Evolutionary conservation across 2,797 vertebrate species (phyloP), one percentile per base, ranked within the genome.

Genomic region (Labeo calbasu): DNA sequence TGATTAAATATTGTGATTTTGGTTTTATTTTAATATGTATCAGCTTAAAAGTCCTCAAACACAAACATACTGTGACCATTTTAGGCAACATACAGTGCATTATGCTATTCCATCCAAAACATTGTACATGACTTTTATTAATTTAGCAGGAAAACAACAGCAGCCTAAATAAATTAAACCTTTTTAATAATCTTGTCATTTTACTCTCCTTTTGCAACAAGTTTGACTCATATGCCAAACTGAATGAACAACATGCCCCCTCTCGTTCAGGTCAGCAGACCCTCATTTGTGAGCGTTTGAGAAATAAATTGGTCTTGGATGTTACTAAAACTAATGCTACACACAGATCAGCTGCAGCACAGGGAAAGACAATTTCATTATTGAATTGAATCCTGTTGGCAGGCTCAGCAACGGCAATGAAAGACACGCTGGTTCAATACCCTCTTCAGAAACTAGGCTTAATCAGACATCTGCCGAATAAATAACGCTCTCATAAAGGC

Each of bases 391-490:
- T 43, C 12, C 21, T 70, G 82, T 82, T 86, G 81, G 59, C 79
- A 84, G 46, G 21, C 75, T 69, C 63, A 15, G 50, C 72, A 11
- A 28, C 82, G n/a, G 65, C 23, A 63, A 72, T 77, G 66, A 86
- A 75, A 71, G 55, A 78, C 59, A 50, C 32, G 19, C 61, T 53
- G 75, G 76, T 82, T 86, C 83, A 86, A 85, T 85, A 85, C 63
- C 75, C 61, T 79, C 65, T 69, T 85, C 81, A 83, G 79, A 72
- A 77, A 40, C 13, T 71, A 83, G 43, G 40, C 40, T 72, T 83
- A 85, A 89, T 89, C 84, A 85, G 89, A 91, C 79, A 71, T 82
- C 86, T 70, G 81, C n/a, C 86, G 86, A 91, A 91, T 92, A 92
- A 92, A 89, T 77, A 57, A 82, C 12, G 50, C 77, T 32, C 86